These are phyloP conservation scores for Plecotus auritus DNA, from an alignment of 2,113 vertebrate species.

Conservation along the genomic window DNA sequence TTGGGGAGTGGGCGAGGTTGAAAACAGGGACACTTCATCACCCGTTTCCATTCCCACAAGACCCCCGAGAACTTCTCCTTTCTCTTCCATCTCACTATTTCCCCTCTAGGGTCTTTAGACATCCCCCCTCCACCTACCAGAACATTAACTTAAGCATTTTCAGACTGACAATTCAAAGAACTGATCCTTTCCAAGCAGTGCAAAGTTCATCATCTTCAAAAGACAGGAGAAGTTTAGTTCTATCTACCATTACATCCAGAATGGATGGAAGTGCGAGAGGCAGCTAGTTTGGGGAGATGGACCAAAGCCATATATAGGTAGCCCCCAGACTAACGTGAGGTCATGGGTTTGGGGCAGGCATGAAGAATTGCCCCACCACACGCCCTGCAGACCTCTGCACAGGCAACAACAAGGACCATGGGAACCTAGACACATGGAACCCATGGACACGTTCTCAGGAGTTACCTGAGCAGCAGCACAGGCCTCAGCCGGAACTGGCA, in stretches of 20 bases:
- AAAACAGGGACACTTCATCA: neutral
- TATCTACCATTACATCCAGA: neutral
- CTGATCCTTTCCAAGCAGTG: neutral
- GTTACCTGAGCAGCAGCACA: too few species aligned
- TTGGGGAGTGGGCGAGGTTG: neutral
- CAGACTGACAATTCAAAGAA: neutral
- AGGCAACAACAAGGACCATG: neutral
- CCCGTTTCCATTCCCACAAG: too few species aligned
- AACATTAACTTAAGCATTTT: neutral
- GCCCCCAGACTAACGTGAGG: neutral
- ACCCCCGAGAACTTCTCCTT: neutral
- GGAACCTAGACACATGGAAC: neutral
- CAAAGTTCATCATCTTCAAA: constrained; percentile 41
- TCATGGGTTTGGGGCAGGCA: neutral
- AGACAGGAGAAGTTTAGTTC: neutral
- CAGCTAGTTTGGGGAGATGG: neutral
- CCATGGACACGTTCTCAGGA: neutral
- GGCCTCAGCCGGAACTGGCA: neutral
- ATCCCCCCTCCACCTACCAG: neutral
- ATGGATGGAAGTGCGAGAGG: neutral
- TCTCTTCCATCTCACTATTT: neutral
- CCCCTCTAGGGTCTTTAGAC: neutral
- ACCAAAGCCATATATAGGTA: neutral
- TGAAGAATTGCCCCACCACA: neutral
- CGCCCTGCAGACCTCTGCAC: neutral